Evolutionary conservation across 2,888 invertebrate species (phyloP).

Genomic region (Tortrix viridana): DNA sequence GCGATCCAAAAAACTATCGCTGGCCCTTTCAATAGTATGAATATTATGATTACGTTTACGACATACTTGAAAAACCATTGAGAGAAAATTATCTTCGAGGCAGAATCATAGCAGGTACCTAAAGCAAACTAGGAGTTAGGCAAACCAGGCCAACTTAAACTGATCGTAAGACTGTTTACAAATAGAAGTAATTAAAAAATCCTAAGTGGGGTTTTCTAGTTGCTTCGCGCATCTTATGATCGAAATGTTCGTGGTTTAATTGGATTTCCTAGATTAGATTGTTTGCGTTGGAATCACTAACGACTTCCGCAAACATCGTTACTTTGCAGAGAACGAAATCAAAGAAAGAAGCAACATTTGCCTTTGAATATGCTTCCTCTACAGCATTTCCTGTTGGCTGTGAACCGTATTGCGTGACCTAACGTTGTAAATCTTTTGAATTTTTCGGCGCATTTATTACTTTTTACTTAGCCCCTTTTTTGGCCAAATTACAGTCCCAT

Average conservation of each 20-base stretch:
- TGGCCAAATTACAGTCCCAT: too few species aligned
- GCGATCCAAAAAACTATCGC: slow-evolving; percentile 45
- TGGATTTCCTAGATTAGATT: slow-evolving; percentile 39
- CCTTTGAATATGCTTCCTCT: slow-evolving; percentile 66
- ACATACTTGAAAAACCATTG: slow-evolving; percentile 27
- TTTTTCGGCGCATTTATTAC: neutral
- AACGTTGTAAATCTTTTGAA: slow-evolving; percentile 32
- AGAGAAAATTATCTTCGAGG: slow-evolving; percentile 22
- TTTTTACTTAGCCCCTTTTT: neutral
- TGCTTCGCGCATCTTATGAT: neutral
- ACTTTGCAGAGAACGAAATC: slow-evolving; percentile 45
- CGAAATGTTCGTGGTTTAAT: slow-evolving; percentile 22
- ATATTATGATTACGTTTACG: slow-evolving; percentile 38
- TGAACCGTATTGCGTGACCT: slow-evolving; percentile 75
- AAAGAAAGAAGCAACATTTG: slow-evolving; percentile 63
- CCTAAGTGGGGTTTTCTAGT: too few species aligned
- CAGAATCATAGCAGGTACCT: neutral
- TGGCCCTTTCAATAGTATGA: slow-evolving; percentile 38
- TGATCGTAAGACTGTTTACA: too few species aligned
- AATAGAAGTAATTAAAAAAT: too few species aligned
- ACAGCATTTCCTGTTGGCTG: slow-evolving; percentile 62
- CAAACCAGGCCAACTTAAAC: too few species aligned
- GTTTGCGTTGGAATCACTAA: slow-evolving; percentile 30
- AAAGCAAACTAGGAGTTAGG: slow-evolving; percentile 1
- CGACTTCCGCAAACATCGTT: slow-evolving; percentile 39